A percentile compares a stretch with the other conserved stretches of the same genome.
Conservation (phyloP, 2,113 vertebrate genomes). For the Gavia stellata region DNA sequence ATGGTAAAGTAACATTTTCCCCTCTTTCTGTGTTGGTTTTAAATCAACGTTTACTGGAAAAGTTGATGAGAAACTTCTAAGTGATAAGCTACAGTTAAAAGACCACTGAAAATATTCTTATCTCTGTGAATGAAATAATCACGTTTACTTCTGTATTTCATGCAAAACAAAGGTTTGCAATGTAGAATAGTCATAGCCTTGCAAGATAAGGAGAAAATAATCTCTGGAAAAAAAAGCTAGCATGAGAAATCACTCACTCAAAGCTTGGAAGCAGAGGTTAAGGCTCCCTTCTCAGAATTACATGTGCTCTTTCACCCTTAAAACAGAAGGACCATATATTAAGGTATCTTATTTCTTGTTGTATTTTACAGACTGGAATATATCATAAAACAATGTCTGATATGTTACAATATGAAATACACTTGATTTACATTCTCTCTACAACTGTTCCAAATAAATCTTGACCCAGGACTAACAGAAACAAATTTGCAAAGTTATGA, state of each 20-base stretch:
- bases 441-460: neutral
- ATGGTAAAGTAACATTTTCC: neutral
- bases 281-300: neutral
- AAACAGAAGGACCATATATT: neutral
- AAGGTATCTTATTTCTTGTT: neutral
- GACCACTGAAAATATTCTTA: neutral
- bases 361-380: neutral
- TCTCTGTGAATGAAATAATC: neutral
- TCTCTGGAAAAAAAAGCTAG: neutral
- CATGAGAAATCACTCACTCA: neutral
- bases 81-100: neutral
- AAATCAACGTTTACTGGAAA: neutral
- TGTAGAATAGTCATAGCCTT: neutral
- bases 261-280: neutral
- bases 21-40: neutral
- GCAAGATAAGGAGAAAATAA: neutral
- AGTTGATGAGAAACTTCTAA: fast-evolving
- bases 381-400: neutral
- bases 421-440: neutral
- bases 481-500: neutral
- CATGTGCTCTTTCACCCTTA: neutral
- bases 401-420: neutral
- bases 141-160: neutral
- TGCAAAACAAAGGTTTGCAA: fast-evolving
- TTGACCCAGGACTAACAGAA: neutral